Evolutionary conservation across 2,888 invertebrate genomes (phyloP).

Genomic region (Phragmatobia fuliginosa): DNA sequence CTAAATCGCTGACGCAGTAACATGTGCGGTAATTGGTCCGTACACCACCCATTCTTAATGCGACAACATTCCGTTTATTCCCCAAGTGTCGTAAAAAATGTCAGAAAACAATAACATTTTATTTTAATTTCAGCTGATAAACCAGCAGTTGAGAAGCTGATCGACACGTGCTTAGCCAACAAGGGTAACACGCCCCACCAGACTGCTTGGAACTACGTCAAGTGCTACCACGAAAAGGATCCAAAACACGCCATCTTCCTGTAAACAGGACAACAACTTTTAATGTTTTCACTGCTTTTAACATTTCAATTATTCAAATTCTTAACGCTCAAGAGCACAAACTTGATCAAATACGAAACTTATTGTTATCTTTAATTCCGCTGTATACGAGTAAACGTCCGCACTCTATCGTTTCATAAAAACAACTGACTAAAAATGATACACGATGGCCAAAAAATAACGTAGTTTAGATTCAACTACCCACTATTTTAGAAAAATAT

Average conservation of each 20-base stretch:
- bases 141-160: conserved; percentile 77
- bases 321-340: conserved; percentile 3
- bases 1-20: no score
- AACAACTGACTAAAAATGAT: conserved; percentile 2
- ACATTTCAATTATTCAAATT: conserved; percentile 8
- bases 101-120: not conserved
- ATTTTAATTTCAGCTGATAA: conserved; percentile 72
- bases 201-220: conserved; percentile 84
- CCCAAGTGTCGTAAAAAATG: no score
- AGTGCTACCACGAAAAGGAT: conserved; percentile 84
- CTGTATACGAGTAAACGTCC: conserved; percentile 24
- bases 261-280: conserved; percentile 55
- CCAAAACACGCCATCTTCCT: conserved; percentile 82
- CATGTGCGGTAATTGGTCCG: no score
- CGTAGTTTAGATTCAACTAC: conserved; percentile 4
- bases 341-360: no score
- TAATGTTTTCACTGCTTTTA: not conserved
- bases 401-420: not conserved
- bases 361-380: not conserved
- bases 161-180: conserved; percentile 79
- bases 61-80: no score
- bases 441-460: not conserved
- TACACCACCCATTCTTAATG: no score
- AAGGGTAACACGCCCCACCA: conserved; percentile 82
- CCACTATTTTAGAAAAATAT: conserved; percentile 13